Evolutionary conservation across 1,140 invertebrate genomes (phyloP), one percentile per base, ranked within the genome.

Genomic region (Steinernema khuongi): DNA sequence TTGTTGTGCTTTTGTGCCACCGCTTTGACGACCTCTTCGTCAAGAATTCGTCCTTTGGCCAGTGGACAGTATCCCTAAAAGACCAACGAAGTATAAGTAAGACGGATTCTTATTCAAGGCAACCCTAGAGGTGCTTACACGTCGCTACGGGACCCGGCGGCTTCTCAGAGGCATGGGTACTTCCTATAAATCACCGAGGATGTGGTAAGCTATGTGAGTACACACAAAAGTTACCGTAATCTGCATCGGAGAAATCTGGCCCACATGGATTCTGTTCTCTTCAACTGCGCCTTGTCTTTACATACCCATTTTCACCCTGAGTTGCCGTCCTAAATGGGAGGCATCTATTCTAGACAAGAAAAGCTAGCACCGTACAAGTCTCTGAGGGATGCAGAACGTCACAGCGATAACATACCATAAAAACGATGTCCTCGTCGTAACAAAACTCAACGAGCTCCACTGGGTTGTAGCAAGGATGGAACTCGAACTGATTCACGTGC

Each of bases 401-500:
- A 2, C 4, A 60, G 50, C 7, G 2, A 60, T 22, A 22, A 60
- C 7, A 11, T 41, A 86, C 85, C 80, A 85, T 80, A 70, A 86
- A 82, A 32, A 87, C 85, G 29, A 81, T 79, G 36, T 85, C 80
- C n/a, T 86, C 84, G 68, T 79, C 41, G 26, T 36, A 28, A 70
- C 87, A 88, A 71, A 80, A 87, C 14, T 81, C 41, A 31, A 80
- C 67, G 1, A 87, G 70, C 29, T 81, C 74, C 30, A 74, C 77
- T 18, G 85, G 87, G 76, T 86, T 84, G 67, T 86, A 85, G 77
- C 81, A 87, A 14, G 87, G 87, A 77, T 87, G 86, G 66, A 87
- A 86, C 80, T 87, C 87, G 50, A 86, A 85, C 78, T 87, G 87
- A 79, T 88, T 87, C 28, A 87, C 83, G 67, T 86, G 85, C 14